Percentiles rank a stretch among this genome's conserved stretches.
Evolutionary conservation across 2,888 invertebrate species (phyloP).

Genomic region (Acheta domesticus): DNA sequence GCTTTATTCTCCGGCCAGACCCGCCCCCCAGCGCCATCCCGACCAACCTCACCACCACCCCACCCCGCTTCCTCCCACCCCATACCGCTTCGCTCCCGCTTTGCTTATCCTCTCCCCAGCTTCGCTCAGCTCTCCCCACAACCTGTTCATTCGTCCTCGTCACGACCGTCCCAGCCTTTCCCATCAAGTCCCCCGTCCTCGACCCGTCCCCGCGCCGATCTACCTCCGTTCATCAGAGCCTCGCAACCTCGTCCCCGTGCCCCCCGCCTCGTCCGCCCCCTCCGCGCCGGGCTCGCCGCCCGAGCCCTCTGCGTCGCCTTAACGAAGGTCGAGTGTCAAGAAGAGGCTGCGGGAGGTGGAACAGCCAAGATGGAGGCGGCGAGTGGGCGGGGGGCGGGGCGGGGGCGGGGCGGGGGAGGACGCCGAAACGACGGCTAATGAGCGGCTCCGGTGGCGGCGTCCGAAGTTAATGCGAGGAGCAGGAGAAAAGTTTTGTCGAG

Average conservation of each 20-base stretch:
- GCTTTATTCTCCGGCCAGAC: too few relatives aligned
- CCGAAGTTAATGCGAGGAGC: too few relatives aligned
- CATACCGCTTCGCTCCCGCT: background rate
- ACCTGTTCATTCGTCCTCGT: background rate
- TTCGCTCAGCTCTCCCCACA: background rate
- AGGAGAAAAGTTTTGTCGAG: too few relatives aligned
- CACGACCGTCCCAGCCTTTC: background rate
- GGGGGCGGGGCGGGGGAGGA: background rate
- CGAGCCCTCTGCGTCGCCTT: background rate
- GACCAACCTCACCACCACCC: background rate
- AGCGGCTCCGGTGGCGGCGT: background rate
- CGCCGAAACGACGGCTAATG: background rate
- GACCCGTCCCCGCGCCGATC: background rate
- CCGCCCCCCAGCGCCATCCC: too few relatives aligned
- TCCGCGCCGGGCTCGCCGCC: background rate
- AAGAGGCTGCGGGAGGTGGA: background rate
- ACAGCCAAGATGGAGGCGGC: background rate
- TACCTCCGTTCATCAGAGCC: background rate
- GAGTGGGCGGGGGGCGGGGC: background rate
- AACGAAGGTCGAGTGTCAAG: constrained; percentile 18
- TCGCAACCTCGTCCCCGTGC: background rate
- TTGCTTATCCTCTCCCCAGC: background rate
- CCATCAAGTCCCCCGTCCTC: background rate
- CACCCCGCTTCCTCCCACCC: background rate
- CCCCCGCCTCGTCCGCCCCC: background rate